Conservation (phyloP, 2,113 vertebrate genomes). For the Alligator sinensis region DNA sequence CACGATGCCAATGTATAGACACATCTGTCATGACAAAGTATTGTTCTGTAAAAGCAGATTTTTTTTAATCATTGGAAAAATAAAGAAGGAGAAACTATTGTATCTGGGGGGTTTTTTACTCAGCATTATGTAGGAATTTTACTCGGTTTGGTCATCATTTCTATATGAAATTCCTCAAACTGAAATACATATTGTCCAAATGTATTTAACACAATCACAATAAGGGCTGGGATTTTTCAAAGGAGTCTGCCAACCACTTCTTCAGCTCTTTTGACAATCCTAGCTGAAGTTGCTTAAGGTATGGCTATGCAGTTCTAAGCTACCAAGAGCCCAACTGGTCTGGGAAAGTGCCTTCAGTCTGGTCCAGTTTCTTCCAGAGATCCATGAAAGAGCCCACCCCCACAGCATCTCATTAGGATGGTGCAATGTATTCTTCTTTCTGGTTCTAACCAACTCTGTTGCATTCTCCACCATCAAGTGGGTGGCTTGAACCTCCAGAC, state of each 20-base stretch:
- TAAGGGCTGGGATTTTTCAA: not conserved
- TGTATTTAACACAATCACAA: not conserved
- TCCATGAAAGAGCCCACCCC: not conserved
- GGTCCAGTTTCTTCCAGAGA: not conserved
- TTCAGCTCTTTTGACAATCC: not conserved
- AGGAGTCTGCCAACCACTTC: not conserved
- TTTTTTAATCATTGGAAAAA: constrained; percentile 64
- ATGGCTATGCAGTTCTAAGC: not conserved
- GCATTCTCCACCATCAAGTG: not conserved
- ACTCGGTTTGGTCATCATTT: not conserved
- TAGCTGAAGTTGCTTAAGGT: fast-evolving
- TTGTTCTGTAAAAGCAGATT: constrained; percentile 66
- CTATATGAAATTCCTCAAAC: not conserved
- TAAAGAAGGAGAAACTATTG: constrained; percentile 49
- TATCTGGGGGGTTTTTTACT: not conserved
- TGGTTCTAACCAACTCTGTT: not conserved
- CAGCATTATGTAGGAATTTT: too few species aligned
- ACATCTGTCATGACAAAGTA: constrained; percentile 59
- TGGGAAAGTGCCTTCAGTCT: not conserved
- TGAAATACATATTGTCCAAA: not conserved
- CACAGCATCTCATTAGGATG: too few species aligned
- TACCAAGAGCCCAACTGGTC: not conserved
- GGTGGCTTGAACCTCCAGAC: not conserved
- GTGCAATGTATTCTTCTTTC: not conserved
- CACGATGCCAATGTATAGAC: constrained; percentile 40